phyloP scores from a whole-genome alignment of 2,113 vertebrate genomes.

The Caranx melampygus region DNA sequence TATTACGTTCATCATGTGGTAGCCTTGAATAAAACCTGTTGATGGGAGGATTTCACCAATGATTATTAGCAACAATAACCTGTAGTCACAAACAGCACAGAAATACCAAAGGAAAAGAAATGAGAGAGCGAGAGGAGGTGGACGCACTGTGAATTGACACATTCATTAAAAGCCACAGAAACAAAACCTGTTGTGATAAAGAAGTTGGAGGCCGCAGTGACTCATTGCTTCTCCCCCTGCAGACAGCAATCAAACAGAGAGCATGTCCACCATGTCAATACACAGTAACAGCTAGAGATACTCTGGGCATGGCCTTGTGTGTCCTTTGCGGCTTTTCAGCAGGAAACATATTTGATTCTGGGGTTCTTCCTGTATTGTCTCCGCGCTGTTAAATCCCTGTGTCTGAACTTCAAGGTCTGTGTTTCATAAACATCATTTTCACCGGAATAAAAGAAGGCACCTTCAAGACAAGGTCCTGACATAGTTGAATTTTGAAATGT shows the following conservation, averaged over 20 bases:
- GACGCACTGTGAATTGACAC: neutral
- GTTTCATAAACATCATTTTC: conserved; percentile 53
- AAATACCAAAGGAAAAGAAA: neutral
- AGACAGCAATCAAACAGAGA: conserved; percentile 35
- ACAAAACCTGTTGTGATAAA: conserved; percentile 1
- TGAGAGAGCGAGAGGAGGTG: neutral
- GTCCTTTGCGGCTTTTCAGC: conserved; percentile 59
- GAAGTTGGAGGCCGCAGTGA: conserved; percentile 28
- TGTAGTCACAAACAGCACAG: neutral
- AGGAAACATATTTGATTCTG: conserved; percentile 61
- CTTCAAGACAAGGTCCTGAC: conserved; percentile 41
- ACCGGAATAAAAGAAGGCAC: conserved; percentile 41
- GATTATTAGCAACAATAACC: neutral
- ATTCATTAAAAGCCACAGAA: conserved; percentile 8
- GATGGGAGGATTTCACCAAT: neutral
- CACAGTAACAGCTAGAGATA: conserved; percentile 13
- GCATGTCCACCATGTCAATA: conserved; percentile 44
- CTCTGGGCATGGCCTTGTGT: conserved; percentile 43
- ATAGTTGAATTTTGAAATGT: conserved; percentile 36
- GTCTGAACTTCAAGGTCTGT: conserved; percentile 67
- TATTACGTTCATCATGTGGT: neutral
- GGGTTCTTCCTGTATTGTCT: conserved; percentile 45
- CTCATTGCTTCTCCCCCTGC: conserved; percentile 27
- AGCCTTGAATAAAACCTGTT: neutral
- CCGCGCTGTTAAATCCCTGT: conserved; percentile 39